Percentiles rank a stretch among this genome's conserved stretches.
Evolutionary conservation across 2,888 invertebrate genomes (phyloP).

Genomic region (Euplexia lucipara): DNA sequence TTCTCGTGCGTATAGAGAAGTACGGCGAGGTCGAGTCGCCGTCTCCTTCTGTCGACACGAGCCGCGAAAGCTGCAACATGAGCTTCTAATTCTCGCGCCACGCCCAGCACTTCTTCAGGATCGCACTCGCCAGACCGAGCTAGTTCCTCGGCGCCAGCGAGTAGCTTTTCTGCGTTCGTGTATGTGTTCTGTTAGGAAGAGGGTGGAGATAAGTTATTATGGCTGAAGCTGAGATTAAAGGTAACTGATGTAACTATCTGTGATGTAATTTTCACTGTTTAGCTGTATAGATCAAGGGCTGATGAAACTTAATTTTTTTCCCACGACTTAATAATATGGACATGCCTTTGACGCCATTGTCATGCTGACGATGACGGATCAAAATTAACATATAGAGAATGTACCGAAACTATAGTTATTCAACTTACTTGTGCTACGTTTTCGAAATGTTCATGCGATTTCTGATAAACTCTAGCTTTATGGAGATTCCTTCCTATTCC

Average conservation of each 20-base stretch:
- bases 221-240: too few relatives aligned
- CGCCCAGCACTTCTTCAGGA: slow-evolving; percentile 98
- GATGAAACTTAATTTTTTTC: too few relatives aligned
- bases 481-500: slow-evolving; percentile 98
- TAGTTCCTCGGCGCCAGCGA: slow-evolving; percentile 98
- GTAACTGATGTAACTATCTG: too few relatives aligned
- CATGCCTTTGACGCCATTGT: too few relatives aligned
- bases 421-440: slow-evolving; percentile 97
- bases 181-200: slow-evolving; percentile 96
- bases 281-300: too few relatives aligned
- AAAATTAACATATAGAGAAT: too few relatives aligned
- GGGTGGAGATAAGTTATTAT: neutral
- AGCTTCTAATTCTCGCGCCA: slow-evolving; percentile 97
- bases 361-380: too few relatives aligned
- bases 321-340: too few relatives aligned
- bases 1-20: slow-evolving; percentile 99
- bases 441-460: slow-evolving; percentile 99
- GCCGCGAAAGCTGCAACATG: slow-evolving; percentile 98
- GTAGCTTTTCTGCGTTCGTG: slow-evolving; percentile 98
- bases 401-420: neutral
- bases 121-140: slow-evolving; percentile 99
- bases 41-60: slow-evolving; percentile 96
- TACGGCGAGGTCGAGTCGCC: slow-evolving; percentile 97
- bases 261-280: neutral
- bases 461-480: slow-evolving; percentile 98